Percentiles rank a stretch among this genome's conserved stretches.
These are phyloP conservation scores for Podabrus alpinus DNA, from an alignment of 2,888 invertebrate species.

Conservation along the genomic window DNA sequence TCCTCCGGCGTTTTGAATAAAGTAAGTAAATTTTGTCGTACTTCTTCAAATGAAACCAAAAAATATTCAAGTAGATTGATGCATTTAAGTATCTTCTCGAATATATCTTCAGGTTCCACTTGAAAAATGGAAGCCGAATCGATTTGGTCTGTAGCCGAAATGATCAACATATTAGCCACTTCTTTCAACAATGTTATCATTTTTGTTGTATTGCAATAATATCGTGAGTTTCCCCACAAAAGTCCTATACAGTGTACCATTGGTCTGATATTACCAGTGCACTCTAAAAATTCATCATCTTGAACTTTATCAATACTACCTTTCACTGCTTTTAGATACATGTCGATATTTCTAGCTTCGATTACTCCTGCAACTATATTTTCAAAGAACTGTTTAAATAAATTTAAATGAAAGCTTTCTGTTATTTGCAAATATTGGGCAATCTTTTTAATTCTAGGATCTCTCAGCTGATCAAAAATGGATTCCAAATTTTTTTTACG, in stretches of 20 bases:
- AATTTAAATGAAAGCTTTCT: conserved; percentile 76
- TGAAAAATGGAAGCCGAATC: conserved; percentile 84
- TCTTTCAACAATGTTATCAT: conserved; percentile 76
- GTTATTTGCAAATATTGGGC: conserved; percentile 71
- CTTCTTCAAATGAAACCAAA: conserved; percentile 56
- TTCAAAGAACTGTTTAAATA: conserved; percentile 78
- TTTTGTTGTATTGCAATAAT: conserved; percentile 56
- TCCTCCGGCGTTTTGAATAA: conserved; percentile 56
- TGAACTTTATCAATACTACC: conserved; percentile 74
- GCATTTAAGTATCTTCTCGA: conserved; percentile 43
- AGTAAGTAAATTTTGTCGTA: conserved; percentile 53
- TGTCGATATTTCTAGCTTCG: conserved; percentile 82
- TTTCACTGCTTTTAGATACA: conserved; percentile 76
- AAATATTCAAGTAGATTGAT: conserved; percentile 46
- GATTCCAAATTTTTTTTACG: conserved; percentile 82
- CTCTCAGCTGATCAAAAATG: conserved; percentile 84
- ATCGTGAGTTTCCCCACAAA: conserved; percentile 81
- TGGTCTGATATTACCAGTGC: conserved; percentile 63
- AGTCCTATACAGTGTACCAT: conserved; percentile 81
- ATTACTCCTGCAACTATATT: conserved; percentile 78
- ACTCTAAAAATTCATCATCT: conserved; percentile 69
- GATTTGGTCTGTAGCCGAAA: conserved; percentile 70
- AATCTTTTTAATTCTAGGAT: conserved; percentile 82
- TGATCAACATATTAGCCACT: conserved; percentile 80
- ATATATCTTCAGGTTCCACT: conserved; percentile 66